Base-by-base conservation (phyloP, 2,797 vertebrate genomes). In the Urosaurus nigricauda region DNA sequence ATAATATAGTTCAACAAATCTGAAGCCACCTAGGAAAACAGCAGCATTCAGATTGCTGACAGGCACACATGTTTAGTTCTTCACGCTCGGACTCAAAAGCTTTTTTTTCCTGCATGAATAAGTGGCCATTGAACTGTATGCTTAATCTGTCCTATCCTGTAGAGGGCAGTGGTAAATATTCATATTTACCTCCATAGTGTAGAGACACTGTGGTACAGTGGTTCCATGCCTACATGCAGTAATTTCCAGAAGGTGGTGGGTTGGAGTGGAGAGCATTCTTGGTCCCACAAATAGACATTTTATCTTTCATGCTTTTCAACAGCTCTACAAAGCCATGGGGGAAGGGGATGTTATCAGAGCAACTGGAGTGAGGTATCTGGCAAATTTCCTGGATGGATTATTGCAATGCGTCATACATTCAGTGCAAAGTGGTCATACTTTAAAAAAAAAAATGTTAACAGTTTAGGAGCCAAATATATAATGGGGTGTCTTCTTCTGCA, bases 1-100 rank as follows among this genome's bases (percentile, higher is more conserved):
- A 88, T 78, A 43, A 75, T 60, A 47, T 24, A 70, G 60, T 86
- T 86, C 83, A 91, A 78, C 63, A 82, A 78, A 85, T 88, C 58
- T 89, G 84, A 84, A 88, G 32, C 32, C 83, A 89, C 73, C 79
- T 85, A 51, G 51, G 37, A 63, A 88, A 77, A 88, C 12, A 68
- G 60, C 77, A 78, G 60, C 77, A 85, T 77, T 68, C 60, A 51
- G 37, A 19, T 40, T 40, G 79, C 80, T 73, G 51, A 79, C 79
- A 65, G 2, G 26, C n/a, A 1, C 40, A n/a, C 63, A 85, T 79
- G 21, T 71, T 85, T 75, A 81, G 37, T 70, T 83, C 9, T 77
- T 37, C 58, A 21, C 77, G n/a, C 58, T 84, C 65, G 47, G 68
- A 73, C 40, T 40, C 79, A 65, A 19, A 68, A 60, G 84, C 86